phyloP scores from a whole-genome alignment of 2,888 invertebrate genomes.

The Coelinius sp. region DNA sequence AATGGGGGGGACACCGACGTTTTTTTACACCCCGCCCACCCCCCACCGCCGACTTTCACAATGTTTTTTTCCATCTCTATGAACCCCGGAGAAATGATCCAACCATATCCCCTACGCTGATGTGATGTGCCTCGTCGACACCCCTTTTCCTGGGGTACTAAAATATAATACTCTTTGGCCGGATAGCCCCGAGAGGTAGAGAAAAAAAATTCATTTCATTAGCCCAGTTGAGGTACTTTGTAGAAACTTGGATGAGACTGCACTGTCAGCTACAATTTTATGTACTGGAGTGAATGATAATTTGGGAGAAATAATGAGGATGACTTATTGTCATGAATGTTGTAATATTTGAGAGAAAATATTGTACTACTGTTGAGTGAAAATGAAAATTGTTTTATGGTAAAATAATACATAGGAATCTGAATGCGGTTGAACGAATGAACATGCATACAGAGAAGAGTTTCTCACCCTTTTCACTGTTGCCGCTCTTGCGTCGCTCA shows the following conservation, averaged over 20 bases:
- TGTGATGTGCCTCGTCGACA: constrained; percentile 30
- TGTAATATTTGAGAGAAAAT: too few relatives aligned
- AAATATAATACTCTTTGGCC: constrained; percentile 28
- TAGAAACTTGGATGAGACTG: neutral
- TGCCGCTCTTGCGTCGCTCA: constrained; percentile 63
- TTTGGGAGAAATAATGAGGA: neutral
- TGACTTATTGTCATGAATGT: neutral
- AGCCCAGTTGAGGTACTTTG: constrained; percentile 39
- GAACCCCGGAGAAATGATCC: constrained; percentile 50
- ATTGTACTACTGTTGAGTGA: neutral
- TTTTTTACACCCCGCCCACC: constrained; percentile 18
- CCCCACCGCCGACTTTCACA: neutral
- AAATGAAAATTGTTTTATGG: neutral
- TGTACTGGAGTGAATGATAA: constrained; percentile 15
- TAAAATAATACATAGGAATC: constrained; percentile 3
- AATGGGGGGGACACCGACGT: constrained; percentile 54
- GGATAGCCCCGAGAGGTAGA: constrained; percentile 16
- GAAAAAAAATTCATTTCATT: constrained; percentile 56
- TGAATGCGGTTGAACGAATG: neutral
- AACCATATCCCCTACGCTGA: constrained; percentile 46
- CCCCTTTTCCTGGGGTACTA: constrained; percentile 15
- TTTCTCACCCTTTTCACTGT: constrained; percentile 47
- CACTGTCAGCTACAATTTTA: neutral
- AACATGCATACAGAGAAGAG: constrained; percentile 21
- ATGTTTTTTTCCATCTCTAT: neutral